These are phyloP conservation scores for Mionectes macconnelli DNA, from an alignment of 2,113 vertebrate genomes.

Conservation along the genomic window DNA sequence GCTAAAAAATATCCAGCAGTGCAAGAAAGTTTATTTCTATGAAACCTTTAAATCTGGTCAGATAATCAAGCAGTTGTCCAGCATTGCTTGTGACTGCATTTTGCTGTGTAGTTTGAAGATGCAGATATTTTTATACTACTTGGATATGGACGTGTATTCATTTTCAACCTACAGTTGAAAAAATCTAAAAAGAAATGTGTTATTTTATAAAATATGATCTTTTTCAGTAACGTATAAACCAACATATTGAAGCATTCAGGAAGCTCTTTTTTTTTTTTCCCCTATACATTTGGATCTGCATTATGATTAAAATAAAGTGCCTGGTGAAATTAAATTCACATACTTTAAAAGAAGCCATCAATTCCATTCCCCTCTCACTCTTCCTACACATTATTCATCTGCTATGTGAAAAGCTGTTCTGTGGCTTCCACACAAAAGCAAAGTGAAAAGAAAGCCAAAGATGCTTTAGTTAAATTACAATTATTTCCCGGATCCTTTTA, in stretches of 20 bases:
- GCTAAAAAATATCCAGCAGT: not conserved
- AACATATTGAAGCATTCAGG: not conserved
- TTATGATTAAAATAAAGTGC: constrained; percentile 7
- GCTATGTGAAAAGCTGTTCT: constrained; percentile 37
- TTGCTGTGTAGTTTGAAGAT: not conserved
- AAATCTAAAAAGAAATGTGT: not conserved
- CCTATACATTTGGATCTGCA: not conserved
- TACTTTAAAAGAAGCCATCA: constrained; percentile 11
- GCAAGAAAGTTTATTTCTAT: not conserved
- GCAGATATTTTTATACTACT: not conserved
- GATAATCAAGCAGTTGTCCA: not conserved
- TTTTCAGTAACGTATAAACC: not conserved
- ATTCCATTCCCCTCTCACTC: constrained; percentile 28
- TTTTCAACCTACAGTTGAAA: not conserved
- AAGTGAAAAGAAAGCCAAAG: constrained; percentile 13
- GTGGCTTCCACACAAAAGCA: constrained; percentile 41
- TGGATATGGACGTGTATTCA: not conserved
- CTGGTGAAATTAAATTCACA: constrained; percentile 34
- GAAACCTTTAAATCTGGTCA: not conserved
- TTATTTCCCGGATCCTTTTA: constrained; percentile 12
- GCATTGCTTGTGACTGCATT: not conserved
- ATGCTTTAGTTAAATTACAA: constrained; percentile 20
- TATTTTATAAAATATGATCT: not conserved
- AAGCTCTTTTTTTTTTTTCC: not conserved
- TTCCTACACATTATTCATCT: constrained; percentile 63